Percentiles rank a stretch among this genome's conserved stretches.
phyloP scores from a whole-genome alignment of 2,888 invertebrate species.

The Pseudococcus longispinus region DNA sequence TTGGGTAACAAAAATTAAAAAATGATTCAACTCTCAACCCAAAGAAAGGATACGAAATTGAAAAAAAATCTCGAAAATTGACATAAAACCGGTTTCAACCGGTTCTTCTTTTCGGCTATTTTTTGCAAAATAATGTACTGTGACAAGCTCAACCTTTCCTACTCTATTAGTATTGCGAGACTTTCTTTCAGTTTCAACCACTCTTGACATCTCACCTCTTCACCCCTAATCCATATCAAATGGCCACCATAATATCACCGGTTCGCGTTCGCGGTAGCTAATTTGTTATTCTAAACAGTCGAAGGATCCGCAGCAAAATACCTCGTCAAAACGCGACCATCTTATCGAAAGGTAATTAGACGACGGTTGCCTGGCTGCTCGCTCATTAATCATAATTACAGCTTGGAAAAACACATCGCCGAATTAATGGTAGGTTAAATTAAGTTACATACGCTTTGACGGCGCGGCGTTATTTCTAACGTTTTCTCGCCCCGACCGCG shows the following conservation, averaged over 20 bases:
- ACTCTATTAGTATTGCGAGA: background rate
- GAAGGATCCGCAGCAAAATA: background rate
- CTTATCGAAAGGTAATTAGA: constrained; percentile 33
- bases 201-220: background rate
- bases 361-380: background rate
- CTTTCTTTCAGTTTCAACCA: background rate
- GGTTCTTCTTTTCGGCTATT: background rate
- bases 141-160: background rate
- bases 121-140: background rate
- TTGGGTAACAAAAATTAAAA: too few relatives aligned
- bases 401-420: constrained; percentile 27
- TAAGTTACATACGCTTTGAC: constrained; percentile 32
- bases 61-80: background rate
- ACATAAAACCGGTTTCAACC: background rate
- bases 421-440: constrained; percentile 43
- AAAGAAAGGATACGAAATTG: too few relatives aligned
- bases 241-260: background rate
- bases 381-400: constrained; percentile 40
- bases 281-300: constrained; percentile 16
- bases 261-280: background rate
- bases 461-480: constrained; percentile 3
- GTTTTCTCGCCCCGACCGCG: background rate
- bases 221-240: background rate
- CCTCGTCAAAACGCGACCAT: constrained; percentile 18
- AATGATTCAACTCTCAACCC: too few relatives aligned